A percentile compares a stretch with the other conserved stretches of the same genome.
Conservation (phyloP, 2,113 vertebrate genomes). For the Machaerirhynchus nigripectus region DNA sequence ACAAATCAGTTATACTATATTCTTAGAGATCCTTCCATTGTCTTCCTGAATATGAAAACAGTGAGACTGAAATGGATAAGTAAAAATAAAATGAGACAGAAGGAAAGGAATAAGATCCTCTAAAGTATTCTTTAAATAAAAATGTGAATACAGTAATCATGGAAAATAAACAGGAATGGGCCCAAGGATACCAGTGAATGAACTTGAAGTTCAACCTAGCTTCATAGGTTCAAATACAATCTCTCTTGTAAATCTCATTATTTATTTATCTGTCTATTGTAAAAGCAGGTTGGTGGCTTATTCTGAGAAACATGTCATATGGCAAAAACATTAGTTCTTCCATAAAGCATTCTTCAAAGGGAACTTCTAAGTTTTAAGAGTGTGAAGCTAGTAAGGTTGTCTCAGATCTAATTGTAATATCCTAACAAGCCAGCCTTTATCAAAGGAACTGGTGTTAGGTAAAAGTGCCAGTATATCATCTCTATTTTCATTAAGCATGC, state of each 20-base stretch:
- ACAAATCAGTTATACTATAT: background rate
- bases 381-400: background rate
- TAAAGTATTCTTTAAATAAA: background rate
- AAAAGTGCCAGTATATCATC: background rate
- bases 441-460: background rate
- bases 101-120: background rate
- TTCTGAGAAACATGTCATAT: background rate
- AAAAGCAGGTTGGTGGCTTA: background rate
- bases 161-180: background rate
- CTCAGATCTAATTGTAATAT: background rate
- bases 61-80: background rate
- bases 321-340: background rate
- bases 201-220: background rate
- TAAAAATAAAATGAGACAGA: background rate
- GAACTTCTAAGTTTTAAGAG: background rate
- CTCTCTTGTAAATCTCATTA: background rate
- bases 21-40: background rate
- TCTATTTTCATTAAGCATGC: background rate
- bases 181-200: background rate
- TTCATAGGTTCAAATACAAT: background rate
- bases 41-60: background rate
- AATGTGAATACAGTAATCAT: background rate
- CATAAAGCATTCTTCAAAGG: background rate
- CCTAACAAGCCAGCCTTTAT: background rate
- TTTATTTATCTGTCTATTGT: background rate